Base-by-base conservation (phyloP, 2,797 vertebrate species). In the Melanotaenia parkinsoni region DNA sequence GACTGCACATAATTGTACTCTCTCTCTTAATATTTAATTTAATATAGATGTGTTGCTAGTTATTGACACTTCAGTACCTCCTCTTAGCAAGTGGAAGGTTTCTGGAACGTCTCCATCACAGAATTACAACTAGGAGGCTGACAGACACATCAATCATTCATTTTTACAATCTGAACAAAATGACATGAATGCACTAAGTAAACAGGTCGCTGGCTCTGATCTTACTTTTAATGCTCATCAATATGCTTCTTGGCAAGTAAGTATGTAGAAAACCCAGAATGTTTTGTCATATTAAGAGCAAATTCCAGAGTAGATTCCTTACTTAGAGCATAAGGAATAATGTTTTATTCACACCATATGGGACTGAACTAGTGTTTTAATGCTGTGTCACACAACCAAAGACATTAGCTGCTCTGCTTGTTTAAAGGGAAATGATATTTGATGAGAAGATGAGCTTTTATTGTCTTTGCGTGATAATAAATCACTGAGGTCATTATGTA, bases 341-440 rank as follows among this genome's bases (percentile, higher is more conserved):
- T 26, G 2, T 30, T 56, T 64, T 60, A 74, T 57, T 75, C 38
- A 70, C 12, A 54, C 70, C 80, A 70, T 77, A 74, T 76, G 81
- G 63, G 70, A 66, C 70, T 35, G 63, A 73, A 62, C 63, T 64
- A 63, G 51, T 72, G 59, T 76, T 77, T 70, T 0, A 24, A 43
- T 61, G 35, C 63, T 64, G 26, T 72, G 61, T 58, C 62, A 67
- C 58, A 64, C 51, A 85, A 72, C 86, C 66, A 82, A 72, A 83
- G 56, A 56, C 54, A 70, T 86, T 56, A 81, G 84, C 77, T 83
- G 76, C 67, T 45, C 30, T 47, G n/a, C 67, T 83, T 76, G 68
- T 86, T 79, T 72, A 13, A 72, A 68, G 63, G 69, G 11, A 80
- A 84, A 80, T 67, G 64, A 0, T 59, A 50, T 72, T 78, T 79